Evolutionary conservation across 1,140 invertebrate species (phyloP).

Genomic region (Ectropis grisescens): DNA sequence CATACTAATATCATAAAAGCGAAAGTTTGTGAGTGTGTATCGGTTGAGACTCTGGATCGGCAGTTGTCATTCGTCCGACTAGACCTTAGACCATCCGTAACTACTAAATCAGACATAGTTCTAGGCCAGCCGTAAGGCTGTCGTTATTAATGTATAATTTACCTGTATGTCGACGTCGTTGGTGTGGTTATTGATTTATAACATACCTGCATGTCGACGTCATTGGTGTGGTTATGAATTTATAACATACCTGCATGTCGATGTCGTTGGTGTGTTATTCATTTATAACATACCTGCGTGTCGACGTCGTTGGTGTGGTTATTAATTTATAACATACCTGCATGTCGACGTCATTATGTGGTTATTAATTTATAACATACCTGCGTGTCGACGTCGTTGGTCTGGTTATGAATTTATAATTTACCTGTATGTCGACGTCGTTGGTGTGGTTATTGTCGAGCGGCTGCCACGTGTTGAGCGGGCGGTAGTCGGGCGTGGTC

Average conservation of each 20-base stretch:
- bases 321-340: slow-evolving; percentile 6
- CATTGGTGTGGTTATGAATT: slow-evolving; percentile 19
- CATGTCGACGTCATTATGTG: too few species aligned
- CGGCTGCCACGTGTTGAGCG: slow-evolving; percentile 64
- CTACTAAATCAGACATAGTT: too few species aligned
- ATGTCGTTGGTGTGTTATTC: slow-evolving; percentile 4
- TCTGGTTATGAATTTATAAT: slow-evolving; percentile 7
- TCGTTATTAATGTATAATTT: too few species aligned
- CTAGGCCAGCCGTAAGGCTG: too few species aligned
- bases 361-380: slow-evolving; percentile 28
- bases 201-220: slow-evolving; percentile 36
- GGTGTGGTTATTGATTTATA: slow-evolving; percentile 15
- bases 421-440: slow-evolving; percentile 37
- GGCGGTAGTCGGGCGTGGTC: slow-evolving; percentile 87
- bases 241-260: not conserved
- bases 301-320: slow-evolving; percentile 26
- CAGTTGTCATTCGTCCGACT: too few species aligned
- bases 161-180: slow-evolving; percentile 38
- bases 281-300: slow-evolving; percentile 33
- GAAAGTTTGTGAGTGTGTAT: too few species aligned
- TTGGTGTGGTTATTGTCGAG: slow-evolving; percentile 14
- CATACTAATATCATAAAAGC: too few species aligned
- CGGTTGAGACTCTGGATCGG: too few species aligned
- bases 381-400: slow-evolving; percentile 31
- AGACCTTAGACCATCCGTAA: too few species aligned